Percentiles rank a stretch among this genome's conserved stretches.
Evolutionary conservation across 1,140 invertebrate species (phyloP).

Genomic region (Drosophila murphyi): DNA sequence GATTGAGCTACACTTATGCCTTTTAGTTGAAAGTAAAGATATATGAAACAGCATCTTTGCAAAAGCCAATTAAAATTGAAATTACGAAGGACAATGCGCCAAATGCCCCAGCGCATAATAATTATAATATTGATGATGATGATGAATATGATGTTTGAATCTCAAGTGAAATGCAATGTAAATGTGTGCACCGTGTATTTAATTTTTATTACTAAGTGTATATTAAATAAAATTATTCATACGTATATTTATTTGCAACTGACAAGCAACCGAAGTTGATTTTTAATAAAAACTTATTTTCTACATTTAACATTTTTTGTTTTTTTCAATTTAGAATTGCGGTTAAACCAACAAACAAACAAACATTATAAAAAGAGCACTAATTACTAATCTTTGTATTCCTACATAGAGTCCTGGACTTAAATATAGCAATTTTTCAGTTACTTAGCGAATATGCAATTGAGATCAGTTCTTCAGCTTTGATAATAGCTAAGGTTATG

Average conservation of each 20-base stretch:
- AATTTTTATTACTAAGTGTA: conserved; percentile 59
- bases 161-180: conserved; percentile 64
- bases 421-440: conserved; percentile 14
- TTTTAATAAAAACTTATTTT: conserved; percentile 58
- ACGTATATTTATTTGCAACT: conserved; percentile 62
- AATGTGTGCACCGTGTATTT: conserved; percentile 64
- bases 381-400: conserved; percentile 1
- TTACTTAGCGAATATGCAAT: background rate
- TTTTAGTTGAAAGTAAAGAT: conserved; percentile 80
- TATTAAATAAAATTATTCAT: conserved; percentile 48
- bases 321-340: conserved; percentile 3
- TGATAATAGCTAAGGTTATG: conserved; percentile 4
- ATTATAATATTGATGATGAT: conserved; percentile 15
- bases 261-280: conserved; percentile 37
- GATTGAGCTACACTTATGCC: conserved; percentile 60
- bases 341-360: background rate
- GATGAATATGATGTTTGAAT: conserved; percentile 38
- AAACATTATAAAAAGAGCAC: conserved; percentile 25
- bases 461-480: background rate
- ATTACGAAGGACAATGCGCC: conserved; percentile 38
- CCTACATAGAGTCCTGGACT: conserved; percentile 12
- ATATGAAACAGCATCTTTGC: conserved; percentile 73
- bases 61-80: conserved; percentile 63
- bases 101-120: background rate
- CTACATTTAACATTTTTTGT: conserved; percentile 32